These are phyloP conservation scores for Hoplodrina blanda DNA, from an alignment of 2,888 invertebrate genomes.

Conservation along the genomic window DNA sequence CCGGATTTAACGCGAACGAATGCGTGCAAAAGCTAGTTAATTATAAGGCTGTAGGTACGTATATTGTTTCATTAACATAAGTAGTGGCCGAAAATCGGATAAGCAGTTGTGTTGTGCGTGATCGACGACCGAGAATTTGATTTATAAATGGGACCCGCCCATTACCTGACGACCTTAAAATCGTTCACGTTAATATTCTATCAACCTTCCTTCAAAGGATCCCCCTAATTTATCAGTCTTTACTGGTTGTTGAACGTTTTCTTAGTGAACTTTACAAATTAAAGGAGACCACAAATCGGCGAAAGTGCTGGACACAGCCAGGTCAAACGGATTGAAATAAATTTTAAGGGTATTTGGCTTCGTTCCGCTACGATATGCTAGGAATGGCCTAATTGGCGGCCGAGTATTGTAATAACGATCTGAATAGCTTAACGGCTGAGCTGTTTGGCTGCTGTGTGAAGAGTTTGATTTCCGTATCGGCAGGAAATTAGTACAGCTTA, in stretches of 20 bases:
- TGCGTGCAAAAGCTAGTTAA: too few species aligned
- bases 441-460: background rate
- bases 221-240: conserved; percentile 33
- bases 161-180: conserved; percentile 33
- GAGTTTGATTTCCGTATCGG: background rate
- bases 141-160: conserved; percentile 28
- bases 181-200: conserved; percentile 28
- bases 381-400: conserved; percentile 5
- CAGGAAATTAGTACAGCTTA: conserved; percentile 4
- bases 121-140: conserved; percentile 32
- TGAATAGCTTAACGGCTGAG: background rate
- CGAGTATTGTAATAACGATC: background rate
- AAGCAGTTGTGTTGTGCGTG: conserved; percentile 16
- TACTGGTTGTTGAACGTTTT: background rate
- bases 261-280: background rate
- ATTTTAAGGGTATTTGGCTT: conserved; percentile 14
- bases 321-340: background rate
- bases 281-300: conserved; percentile 25
- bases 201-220: conserved; percentile 15
- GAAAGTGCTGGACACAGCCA: background rate
- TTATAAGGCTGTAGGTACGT: too few species aligned
- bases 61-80: too few species aligned
- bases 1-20: too few species aligned
- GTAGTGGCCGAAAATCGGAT: conserved; percentile 1
- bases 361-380: background rate